These are phyloP conservation scores for Taxidea taxus DNA, from an alignment of 2,113 vertebrate species.

Conservation along the genomic window DNA sequence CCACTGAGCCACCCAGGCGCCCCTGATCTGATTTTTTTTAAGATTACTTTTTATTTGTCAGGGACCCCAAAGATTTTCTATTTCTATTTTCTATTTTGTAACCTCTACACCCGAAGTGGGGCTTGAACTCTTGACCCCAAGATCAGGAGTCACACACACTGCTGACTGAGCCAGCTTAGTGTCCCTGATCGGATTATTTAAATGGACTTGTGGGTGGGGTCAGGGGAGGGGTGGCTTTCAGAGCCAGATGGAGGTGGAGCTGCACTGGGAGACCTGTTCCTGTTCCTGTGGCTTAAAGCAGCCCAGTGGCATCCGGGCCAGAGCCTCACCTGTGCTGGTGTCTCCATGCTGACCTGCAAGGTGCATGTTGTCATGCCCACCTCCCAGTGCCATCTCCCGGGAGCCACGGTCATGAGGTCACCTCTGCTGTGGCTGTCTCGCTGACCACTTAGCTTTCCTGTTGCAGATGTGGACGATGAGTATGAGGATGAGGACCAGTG, in stretches of 20 bases:
- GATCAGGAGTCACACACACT: neutral
- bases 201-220: neutral
- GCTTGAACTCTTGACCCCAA: neutral
- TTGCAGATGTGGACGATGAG: slow-evolving; percentile 93
- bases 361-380: neutral
- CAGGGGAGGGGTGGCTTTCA: too few relatives aligned
- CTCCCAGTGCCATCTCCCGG: neutral
- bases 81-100: too few relatives aligned
- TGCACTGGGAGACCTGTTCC: fast-evolving
- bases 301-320: fast-evolving
- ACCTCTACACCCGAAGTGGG: neutral
- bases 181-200: neutral
- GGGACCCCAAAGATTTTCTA: too few relatives aligned
- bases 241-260: neutral
- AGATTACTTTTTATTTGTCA: too few relatives aligned
- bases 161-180: neutral
- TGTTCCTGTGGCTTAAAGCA: neutral
- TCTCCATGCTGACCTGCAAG: neutral
- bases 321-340: neutral
- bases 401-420: neutral
- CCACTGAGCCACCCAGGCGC: too few relatives aligned
- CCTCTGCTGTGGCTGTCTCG: neutral
- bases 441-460: neutral
- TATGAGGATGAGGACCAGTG: slow-evolving; percentile 96
- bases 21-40: too few relatives aligned